Evolutionary conservation across 2,888 invertebrate genomes (phyloP), one percentile per base, ranked within the genome.

Genomic region (Tipula vernalis): DNA sequence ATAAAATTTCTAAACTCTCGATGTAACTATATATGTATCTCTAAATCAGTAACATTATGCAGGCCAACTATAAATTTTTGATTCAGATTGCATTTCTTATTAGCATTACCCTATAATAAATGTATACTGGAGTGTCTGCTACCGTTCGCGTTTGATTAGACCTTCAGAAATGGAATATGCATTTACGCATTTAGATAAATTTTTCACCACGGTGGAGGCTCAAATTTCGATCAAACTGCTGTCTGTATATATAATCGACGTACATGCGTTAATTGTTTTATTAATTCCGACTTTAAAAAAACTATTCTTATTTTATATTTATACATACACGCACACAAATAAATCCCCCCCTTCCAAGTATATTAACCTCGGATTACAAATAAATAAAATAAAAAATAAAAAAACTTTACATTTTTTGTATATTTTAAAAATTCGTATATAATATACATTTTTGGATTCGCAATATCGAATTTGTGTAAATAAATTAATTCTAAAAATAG

Each of bases 401-500:
- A 51, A 51, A 51, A 51, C 51, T 51, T 51, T 39, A 57, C 51
- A 57, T 71, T 71, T 71, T 71, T 71, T 71, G 71, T 71, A 28
- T 71, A 28, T 71, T 71, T 71, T 71, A 71, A 71, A 18, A 71
- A 71, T 71, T 10, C 71, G 71, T 71, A 28, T 71, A 51, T 28
- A 71, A 71, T 71, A 71, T 71, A 71, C 18, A 71, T 18, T 71
- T 71, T 71, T 71, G 71, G 71, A 28, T 71, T 71, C 71, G 71
- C 71, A 71, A 71, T 71, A 71, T 71, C 71, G 71, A 71, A 71
- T 71, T 71, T 71, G 71, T 71, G 28, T 71, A 71, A 71, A 71
- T 71, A 71, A 71, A 71, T 71, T 71, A 71, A 51, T 71, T 71
- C 71, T 71, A 71, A 71, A 71, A 71, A 71, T 71, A 71, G 71